These are phyloP conservation scores for Polypterus senegalus DNA, from an alignment of 2,113 vertebrate genomes.

Conservation along the genomic window DNA sequence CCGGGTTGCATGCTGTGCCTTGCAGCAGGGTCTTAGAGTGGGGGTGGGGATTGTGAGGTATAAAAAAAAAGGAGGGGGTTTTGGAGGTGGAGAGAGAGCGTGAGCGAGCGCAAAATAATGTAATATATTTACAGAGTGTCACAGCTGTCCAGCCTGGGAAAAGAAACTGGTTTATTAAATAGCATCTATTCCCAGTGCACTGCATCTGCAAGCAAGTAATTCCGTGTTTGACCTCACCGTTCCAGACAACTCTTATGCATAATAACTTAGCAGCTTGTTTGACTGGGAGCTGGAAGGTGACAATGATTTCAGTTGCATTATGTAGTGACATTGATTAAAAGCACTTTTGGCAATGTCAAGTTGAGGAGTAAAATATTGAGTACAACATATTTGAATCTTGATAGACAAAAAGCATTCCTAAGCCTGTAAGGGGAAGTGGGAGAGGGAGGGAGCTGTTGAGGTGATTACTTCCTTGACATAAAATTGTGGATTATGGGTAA, in stretches of 20 bases:
- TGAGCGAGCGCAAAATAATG: constrained; percentile 3
- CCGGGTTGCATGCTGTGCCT: constrained; percentile 3
- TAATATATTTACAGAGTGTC: constrained; percentile 20
- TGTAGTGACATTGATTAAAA: constrained; percentile 49
- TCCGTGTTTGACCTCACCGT: constrained; percentile 30
- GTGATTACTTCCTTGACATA: neutral
- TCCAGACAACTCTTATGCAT: constrained; percentile 49
- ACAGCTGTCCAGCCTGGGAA: constrained; percentile 30
- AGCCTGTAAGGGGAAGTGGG: constrained; percentile 20
- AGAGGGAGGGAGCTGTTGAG: constrained; percentile 17
- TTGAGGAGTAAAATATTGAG: neutral
- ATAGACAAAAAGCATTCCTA: constrained; percentile 35
- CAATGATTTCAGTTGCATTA: constrained; percentile 32
- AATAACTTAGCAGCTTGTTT: constrained; percentile 38
- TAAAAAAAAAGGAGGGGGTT: constrained; percentile 14
- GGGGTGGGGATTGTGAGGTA: constrained; percentile 5
- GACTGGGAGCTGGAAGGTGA: constrained; percentile 27
- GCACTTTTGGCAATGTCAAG: constrained; percentile 42
- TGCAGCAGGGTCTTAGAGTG: constrained; percentile 5
- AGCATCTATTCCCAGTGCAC: constrained; percentile 27
- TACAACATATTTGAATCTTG: constrained; percentile 34
- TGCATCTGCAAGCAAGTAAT: constrained; percentile 9
- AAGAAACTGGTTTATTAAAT: constrained; percentile 23
- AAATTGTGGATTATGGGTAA: too few relatives aligned
- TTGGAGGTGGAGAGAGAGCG: constrained; percentile 12